Conservation (phyloP, 2,797 vertebrate species). For the Sebastes minor region DNA sequence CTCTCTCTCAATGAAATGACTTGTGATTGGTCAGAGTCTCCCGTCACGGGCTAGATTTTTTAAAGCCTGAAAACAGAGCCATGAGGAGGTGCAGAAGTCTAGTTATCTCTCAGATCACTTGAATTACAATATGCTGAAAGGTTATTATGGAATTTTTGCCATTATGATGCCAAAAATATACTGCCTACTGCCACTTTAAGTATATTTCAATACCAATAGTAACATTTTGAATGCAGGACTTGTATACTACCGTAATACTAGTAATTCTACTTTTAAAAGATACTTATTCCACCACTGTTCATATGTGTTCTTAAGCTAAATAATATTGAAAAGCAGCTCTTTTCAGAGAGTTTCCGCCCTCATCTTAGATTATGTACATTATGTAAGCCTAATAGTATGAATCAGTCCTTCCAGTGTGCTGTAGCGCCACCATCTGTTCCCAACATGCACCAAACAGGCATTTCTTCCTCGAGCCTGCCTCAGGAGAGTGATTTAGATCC, state of each 20-base stretch:
- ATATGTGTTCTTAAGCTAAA: neutral
- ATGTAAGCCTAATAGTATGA: neutral
- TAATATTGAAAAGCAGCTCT: neutral
- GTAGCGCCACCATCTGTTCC: conserved; percentile 14
- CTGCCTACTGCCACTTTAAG: neutral
- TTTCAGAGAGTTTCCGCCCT: neutral
- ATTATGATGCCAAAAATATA: too few species aligned
- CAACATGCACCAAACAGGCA: neutral
- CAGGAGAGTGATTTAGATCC: conserved; percentile 35
- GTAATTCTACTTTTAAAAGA: neutral
- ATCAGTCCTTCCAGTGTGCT: neutral
- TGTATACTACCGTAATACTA: neutral
- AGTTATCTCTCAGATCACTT: too few species aligned
- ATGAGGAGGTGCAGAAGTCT: too few species aligned
- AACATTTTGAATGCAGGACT: neutral
- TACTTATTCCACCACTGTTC: neutral
- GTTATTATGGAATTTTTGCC: too few species aligned
- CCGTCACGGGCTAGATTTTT: accelerated
- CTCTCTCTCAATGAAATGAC: too few species aligned
- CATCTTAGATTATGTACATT: neutral
- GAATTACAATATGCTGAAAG: too few species aligned
- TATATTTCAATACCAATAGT: neutral
- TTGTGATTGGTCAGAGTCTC: too few species aligned
- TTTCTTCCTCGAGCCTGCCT: conserved; percentile 2
- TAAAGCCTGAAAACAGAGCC: too few species aligned